Evolutionary conservation across 2,888 invertebrate genomes (phyloP), one percentile per base, ranked within the genome.

Genomic region (Brachycybe producta): DNA sequence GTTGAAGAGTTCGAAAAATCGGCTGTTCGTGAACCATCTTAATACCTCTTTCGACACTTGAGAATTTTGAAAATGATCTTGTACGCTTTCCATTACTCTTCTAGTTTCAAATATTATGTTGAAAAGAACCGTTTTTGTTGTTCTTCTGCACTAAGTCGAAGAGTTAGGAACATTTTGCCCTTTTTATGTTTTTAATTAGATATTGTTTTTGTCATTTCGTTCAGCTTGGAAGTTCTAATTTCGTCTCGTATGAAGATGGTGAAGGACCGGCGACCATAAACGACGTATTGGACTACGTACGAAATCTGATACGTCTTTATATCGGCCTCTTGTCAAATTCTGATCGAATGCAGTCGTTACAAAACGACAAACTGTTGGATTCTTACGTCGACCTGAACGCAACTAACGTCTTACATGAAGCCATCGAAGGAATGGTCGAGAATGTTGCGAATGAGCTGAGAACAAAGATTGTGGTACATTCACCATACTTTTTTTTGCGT

Each of bases 241-340:
- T n/a, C n/a, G n/a, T n/a, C n/a, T n/a, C n/a, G n/a, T n/a, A n/a
- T n/a, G 21, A n/a, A 4, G 23, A 30, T 19, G 21, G 13, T 3
- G 30, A 43, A 5, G 49, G 51, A 15, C 36, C 35, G 2, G 27
- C 45, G n/a, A 38, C 36, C 24, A n/a, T 38, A 1, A 7, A 23
- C n/a, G 17, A 49, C 21, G 7, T 51, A 13, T 11, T 45, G 2
- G 15, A 45, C 28, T 51, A 51, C 26, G 26, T 51, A 17, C 35
- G 24, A 15, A 45, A 35, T 38, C 30, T 51, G 26, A 43, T 45
- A 0, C 24, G 38, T 13, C 44, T 51, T 15, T 51, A 51, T 19
- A 27, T 51, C n/a, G 38, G 17, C 13, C 13, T 51, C n/a, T 17
- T 45, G 35, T 26, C 38, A 5, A 44, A 45, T 21, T 23, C 28